Base-by-base conservation (phyloP, 2,888 invertebrate genomes). In the Ferrisia virgata region DNA sequence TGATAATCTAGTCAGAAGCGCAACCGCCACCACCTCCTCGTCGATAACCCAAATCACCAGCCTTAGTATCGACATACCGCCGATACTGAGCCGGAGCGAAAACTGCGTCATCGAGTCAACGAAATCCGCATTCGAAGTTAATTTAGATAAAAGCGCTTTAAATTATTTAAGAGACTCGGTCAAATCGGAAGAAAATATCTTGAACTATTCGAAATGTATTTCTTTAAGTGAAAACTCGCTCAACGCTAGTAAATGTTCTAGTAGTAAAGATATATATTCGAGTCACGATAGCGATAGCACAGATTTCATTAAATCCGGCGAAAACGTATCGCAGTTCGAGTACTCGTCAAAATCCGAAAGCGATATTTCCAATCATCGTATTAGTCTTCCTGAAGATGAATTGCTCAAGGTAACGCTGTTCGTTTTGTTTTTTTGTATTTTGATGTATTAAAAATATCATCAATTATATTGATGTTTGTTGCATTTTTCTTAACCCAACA, bases 301-400 rank as follows among this genome's bases (percentile, higher is more conserved):
- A 18, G 83, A 83, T 33, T 83, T 83, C 25, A 76, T 83, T 28
- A 83, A 76, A 83, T 83, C 76, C 40, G 39, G 83, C 15, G 83
- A 83, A 76, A 83, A 83, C 83, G 83, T 83, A 43, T 83, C 83
- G 39, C 83, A 83, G 47, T 83, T 39, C 47, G 83, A 83, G 47
- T 72, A 76, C 69, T 83, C 83, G 47, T 83, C 83, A 6, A 83
- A 83, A 69, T 83, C 83, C 18, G 83, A 83, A 83, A 83, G 83
- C n/a, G 83, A 83, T 76, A 69, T 83, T 76, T 83, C 83, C n/a
- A 83, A 72, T 72, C 83, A 83, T 83, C 83, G 83, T 33, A 31
- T 83, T 31, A 83, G 83, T 72, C 72, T 83, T 39, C 83, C 83
- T 25, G 83, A 83, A 72, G 83, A 83, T 76, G 83, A 83, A 47